A percentile compares a stretch with the other conserved stretches of the same genome.
phyloP scores from a whole-genome alignment of 2,888 invertebrate genomes.

The Phyllotreta striolata region DNA sequence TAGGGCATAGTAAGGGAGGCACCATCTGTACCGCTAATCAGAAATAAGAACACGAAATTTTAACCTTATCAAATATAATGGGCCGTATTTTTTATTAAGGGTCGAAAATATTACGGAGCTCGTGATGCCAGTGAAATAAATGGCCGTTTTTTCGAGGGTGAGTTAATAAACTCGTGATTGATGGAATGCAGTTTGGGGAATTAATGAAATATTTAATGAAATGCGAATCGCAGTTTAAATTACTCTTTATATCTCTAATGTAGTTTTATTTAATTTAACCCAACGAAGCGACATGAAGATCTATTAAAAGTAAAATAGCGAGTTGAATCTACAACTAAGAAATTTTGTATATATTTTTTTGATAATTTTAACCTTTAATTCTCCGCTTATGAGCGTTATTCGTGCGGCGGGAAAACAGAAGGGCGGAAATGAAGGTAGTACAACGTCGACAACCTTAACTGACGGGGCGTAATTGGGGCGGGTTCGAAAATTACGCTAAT shows the following conservation, averaged over 20 bases:
- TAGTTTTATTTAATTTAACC: too few species aligned
- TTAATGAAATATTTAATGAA: too few species aligned
- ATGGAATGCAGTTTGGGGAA: too few species aligned
- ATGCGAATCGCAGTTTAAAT: too few species aligned
- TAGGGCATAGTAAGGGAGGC: slow-evolving; percentile 31
- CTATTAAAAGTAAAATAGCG: too few species aligned
- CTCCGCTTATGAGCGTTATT: neutral
- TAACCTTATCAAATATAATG: slow-evolving; percentile 32
- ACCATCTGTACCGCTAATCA: slow-evolving; percentile 31
- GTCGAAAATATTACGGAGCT: neutral
- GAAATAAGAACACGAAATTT: slow-evolving; percentile 32
- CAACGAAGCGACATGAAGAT: too few species aligned
- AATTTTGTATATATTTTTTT: neutral
- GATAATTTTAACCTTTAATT: neutral
- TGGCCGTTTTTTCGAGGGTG: too few species aligned
- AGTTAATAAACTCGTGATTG: too few species aligned
- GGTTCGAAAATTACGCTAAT: slow-evolving; percentile 37
- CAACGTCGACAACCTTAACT: slow-evolving; percentile 40
- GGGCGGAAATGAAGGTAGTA: slow-evolving; percentile 47
- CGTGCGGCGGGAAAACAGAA: slow-evolving; percentile 32
- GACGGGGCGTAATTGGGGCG: slow-evolving; percentile 41
- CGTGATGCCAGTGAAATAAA: too few species aligned
- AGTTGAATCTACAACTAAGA: neutral
- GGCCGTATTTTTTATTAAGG: slow-evolving; percentile 25
- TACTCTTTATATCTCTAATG: too few species aligned